phyloP scores from a whole-genome alignment of 2,113 vertebrate species.

The Lepus americanus region DNA sequence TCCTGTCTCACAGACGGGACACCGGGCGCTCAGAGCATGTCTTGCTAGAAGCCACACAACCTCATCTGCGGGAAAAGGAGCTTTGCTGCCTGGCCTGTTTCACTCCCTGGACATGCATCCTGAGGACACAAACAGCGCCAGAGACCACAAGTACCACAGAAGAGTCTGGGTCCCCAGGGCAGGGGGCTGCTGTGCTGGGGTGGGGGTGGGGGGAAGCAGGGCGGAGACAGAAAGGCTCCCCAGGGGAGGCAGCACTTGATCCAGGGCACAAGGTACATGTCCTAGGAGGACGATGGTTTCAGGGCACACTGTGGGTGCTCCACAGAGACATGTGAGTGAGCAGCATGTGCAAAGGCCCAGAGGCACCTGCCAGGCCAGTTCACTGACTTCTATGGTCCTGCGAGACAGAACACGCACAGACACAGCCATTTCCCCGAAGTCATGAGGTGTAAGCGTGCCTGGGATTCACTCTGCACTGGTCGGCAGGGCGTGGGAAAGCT shows the following conservation, averaged over 20 bases:
- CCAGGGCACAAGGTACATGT: not conserved
- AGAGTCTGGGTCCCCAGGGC: fast-evolving
- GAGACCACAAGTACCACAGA: not conserved
- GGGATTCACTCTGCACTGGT: not conserved
- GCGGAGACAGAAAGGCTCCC: not conserved
- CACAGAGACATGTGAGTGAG: fast-evolving
- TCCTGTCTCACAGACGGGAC: not conserved
- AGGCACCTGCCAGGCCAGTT: not conserved
- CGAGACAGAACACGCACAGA: not conserved
- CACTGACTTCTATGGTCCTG: fast-evolving
- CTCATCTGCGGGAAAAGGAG: no score
- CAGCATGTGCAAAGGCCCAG: fast-evolving
- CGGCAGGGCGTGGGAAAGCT: not conserved
- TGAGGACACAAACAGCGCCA: not conserved
- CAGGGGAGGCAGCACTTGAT: not conserved
- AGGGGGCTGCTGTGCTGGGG: no score
- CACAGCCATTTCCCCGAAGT: no score
- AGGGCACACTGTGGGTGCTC: fast-evolving
- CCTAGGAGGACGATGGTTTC: fast-evolving
- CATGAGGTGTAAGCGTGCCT: no score
- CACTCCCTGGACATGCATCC: not conserved
- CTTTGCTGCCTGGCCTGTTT: fast-evolving
- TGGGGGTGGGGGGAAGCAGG: fast-evolving
- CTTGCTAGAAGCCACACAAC: not conserved
- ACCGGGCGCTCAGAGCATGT: not conserved